phyloP scores from a whole-genome alignment of 2,797 vertebrate species.

The Pterois miles region DNA sequence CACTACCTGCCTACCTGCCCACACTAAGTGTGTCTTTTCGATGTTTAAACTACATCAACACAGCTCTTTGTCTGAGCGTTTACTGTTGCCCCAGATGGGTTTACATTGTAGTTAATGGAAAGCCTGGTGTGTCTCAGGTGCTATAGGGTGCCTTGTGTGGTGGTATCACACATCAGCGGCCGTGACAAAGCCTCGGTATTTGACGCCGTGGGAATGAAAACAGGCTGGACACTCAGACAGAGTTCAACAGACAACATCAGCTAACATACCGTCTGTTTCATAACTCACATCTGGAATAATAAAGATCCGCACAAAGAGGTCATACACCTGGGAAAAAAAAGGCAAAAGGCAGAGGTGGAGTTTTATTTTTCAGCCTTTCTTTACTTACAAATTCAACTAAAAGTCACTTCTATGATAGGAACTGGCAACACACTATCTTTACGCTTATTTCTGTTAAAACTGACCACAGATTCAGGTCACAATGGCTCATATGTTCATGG shows the following conservation, averaged over 20 bases:
- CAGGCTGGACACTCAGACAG: conserved; percentile 2
- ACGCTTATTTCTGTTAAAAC: conserved; percentile 3
- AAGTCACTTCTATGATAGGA: neutral
- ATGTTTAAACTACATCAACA: too few relatives aligned
- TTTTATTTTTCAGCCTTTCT: conserved; percentile 9
- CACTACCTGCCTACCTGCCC: too few relatives aligned
- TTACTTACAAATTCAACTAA: conserved; percentile 43
- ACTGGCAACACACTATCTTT: neutral
- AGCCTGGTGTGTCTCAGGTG: too few relatives aligned
- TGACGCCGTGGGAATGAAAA: too few relatives aligned
- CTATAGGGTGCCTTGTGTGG: too few relatives aligned
- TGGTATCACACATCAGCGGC: too few relatives aligned
- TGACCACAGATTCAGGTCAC: conserved; percentile 79
- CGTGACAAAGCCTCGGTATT: too few relatives aligned
- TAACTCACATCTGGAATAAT: conserved; percentile 70
- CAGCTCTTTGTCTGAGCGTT: too few relatives aligned
- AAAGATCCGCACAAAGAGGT: conserved; percentile 32
- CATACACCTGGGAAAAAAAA: conserved; percentile 25
- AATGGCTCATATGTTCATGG: conserved; percentile 69
- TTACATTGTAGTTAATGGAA: too few relatives aligned
- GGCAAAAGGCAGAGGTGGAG: conserved; percentile 16
- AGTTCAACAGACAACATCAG: conserved; percentile 60
- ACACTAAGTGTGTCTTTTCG: too few relatives aligned
- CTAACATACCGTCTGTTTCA: conserved; percentile 56
- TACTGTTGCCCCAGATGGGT: too few relatives aligned